These are phyloP conservation scores for Drosophila yakuba DNA, from an alignment of 1,140 invertebrate genomes.

Conservation along the genomic window DNA sequence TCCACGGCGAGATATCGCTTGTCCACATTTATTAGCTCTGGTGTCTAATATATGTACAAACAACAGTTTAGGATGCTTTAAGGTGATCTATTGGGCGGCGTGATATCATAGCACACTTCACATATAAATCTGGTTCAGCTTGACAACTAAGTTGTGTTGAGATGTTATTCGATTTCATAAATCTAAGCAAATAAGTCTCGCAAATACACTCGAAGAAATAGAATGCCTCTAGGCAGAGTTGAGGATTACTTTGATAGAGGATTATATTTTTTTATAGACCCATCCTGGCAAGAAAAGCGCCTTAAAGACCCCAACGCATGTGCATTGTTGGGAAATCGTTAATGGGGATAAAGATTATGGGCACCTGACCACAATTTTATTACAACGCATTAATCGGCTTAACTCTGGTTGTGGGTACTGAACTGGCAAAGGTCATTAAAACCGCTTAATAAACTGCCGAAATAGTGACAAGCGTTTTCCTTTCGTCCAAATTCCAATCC, in stretches of 20 bases:
- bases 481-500: neutral
- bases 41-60: constrained; percentile 9
- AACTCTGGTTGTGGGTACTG: constrained; percentile 6
- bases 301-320: constrained; percentile 18
- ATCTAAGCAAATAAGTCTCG: neutral
- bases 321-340: constrained; percentile 15
- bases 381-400: constrained; percentile 41
- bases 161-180: constrained; percentile 10
- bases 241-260: constrained; percentile 11
- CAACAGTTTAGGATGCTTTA: constrained; percentile 19
- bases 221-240: neutral
- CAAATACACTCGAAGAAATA: neutral
- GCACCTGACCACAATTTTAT: constrained; percentile 54
- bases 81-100: constrained; percentile 25
- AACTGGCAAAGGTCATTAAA: constrained; percentile 10
- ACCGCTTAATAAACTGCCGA: neutral
- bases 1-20: neutral
- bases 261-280: constrained; percentile 12
- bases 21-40: constrained; percentile 14
- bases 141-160: constrained; percentile 21
- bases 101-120: constrained; percentile 6
- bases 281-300: constrained; percentile 4
- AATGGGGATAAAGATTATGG: constrained; percentile 26
- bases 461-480: constrained; percentile 10
- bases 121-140: constrained; percentile 21